Percentiles rank a stretch among this genome's conserved stretches.
Conservation (phyloP, 2,888 invertebrate species). For the Portevinia maculata region DNA sequence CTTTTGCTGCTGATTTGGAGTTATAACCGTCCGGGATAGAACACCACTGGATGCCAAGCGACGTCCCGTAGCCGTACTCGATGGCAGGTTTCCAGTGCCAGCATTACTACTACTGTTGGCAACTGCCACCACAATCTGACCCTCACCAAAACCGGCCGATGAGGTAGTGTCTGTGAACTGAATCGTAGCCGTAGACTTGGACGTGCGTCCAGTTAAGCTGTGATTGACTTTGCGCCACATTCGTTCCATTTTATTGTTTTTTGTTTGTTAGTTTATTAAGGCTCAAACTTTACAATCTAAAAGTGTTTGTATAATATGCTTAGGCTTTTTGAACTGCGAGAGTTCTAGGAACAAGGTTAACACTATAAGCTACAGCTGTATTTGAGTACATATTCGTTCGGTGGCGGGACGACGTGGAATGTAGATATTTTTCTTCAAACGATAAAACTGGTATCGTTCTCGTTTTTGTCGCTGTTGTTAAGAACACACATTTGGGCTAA, state of each 20-base stretch:
- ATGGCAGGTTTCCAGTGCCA: slow-evolving; percentile 75
- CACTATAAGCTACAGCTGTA: slow-evolving; percentile 41
- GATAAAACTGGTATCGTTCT: slow-evolving; percentile 36
- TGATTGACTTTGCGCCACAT: slow-evolving; percentile 83
- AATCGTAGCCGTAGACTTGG: slow-evolving; percentile 76
- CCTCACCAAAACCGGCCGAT: slow-evolving; percentile 81
- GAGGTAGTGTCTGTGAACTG: slow-evolving; percentile 81
- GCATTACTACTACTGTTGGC: slow-evolving; percentile 64
- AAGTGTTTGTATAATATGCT: slow-evolving; percentile 2
- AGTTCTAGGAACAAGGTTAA: slow-evolving; percentile 72
- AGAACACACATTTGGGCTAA: slow-evolving; percentile 70
- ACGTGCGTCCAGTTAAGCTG: slow-evolving; percentile 80
- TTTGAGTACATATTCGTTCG: slow-evolving; percentile 8
- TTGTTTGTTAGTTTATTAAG: slow-evolving; percentile 12
- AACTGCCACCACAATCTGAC: slow-evolving; percentile 80
- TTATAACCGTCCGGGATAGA: slow-evolving; percentile 49
- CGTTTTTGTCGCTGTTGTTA: slow-evolving; percentile 34
- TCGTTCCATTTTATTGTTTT: slow-evolving; percentile 79
- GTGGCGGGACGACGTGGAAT: slow-evolving; percentile 27
- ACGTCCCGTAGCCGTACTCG: slow-evolving; percentile 81
- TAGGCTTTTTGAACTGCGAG: slow-evolving; percentile 57
- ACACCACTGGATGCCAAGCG: slow-evolving; percentile 80
- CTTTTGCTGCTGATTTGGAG: slow-evolving; percentile 77
- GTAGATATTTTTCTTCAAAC: slow-evolving; percentile 50
- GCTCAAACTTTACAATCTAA: slow-evolving; percentile 25